Evolutionary conservation across 2,888 invertebrate genomes (phyloP).

Genomic region (Cordilura impudica): DNA sequence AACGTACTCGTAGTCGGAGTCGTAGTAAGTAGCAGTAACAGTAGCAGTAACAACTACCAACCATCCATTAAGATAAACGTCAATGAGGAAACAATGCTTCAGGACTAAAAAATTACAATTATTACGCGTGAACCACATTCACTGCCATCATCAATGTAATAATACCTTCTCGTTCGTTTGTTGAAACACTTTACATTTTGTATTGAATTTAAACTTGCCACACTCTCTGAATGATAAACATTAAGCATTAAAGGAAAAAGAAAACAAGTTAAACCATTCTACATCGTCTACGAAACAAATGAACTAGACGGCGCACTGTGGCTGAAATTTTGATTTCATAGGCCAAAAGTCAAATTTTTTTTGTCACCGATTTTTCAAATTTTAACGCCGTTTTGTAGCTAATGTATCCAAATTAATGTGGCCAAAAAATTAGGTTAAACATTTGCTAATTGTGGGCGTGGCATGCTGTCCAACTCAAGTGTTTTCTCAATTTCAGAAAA

Average conservation of each 20-base stretch:
- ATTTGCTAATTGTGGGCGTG: too few relatives aligned
- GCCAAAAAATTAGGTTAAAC: too few relatives aligned
- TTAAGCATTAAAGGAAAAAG: not conserved
- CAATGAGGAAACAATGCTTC: constrained; percentile 41
- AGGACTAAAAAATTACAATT: constrained; percentile 45
- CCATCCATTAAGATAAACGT: constrained; percentile 43
- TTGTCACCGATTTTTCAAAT: too few relatives aligned
- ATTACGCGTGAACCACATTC: constrained; percentile 51
- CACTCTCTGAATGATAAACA: not conserved
- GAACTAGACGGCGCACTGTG: too few relatives aligned
- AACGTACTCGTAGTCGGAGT: not conserved
- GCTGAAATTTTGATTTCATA: too few relatives aligned
- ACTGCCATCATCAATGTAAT: not conserved
- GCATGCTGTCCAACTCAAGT: too few relatives aligned
- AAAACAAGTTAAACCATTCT: too few relatives aligned
- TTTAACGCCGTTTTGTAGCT: too few relatives aligned
- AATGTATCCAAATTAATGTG: too few relatives aligned
- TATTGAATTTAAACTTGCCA: not conserved
- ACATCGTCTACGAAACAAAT: too few relatives aligned
- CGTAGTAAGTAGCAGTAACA: not conserved
- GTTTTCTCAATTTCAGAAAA: too few relatives aligned
- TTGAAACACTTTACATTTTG: not conserved
- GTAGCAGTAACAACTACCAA: constrained; percentile 10
- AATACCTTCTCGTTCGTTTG: not conserved
- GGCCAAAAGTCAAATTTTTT: too few relatives aligned